Evolutionary conservation across 2,888 invertebrate species (phyloP), one percentile per base, ranked within the genome.

Genomic region (Alsophila aescularia): DNA sequence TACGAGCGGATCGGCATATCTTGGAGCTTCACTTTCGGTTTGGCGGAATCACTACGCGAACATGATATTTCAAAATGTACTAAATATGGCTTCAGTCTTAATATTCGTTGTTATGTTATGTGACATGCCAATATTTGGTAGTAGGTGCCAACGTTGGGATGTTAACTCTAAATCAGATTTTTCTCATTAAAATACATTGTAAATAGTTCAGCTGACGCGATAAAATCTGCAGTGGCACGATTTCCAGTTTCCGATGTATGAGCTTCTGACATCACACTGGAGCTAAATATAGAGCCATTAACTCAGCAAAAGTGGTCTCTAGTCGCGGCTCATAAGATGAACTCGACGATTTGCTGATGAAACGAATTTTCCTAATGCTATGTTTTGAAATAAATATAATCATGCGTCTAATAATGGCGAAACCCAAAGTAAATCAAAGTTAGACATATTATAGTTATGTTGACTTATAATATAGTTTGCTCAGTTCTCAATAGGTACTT

Each of bases 231-330:
- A 77, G 69, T 69, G 69, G 67, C 72, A 76, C 72, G 69, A 75
- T 76, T 79, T 80, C 77, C 79, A 84, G 78, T 60, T 75, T 77
- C 79, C 71, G 70, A 71, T 67, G 67, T 75, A 67, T 76, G 67
- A 52, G 53, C 57, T 77, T 52, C 69, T 80, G 82, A 84, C 82
- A 81, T 83, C 85, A 84, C 69, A 69, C 66, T 64, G 16, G 15
- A 57, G 51, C 69, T 85, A 83, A 77, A 83, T 81, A 77, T 86
- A 85, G 82, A 68, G 55, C 65, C 71, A 79, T 81, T 81, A 80
- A 75, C 75, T 75, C 77, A 73, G 72, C 70, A 75, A 70, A 76
- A 80, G 75, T 77, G 71, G 70, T 64, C 63, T 67, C 66, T 67
- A 47, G 58, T 40, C 52, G 52, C 49, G 44, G 21, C 49, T 52